These are phyloP conservation scores for Epinotia nisella DNA, from an alignment of 2,888 invertebrate species.

Conservation along the genomic window DNA sequence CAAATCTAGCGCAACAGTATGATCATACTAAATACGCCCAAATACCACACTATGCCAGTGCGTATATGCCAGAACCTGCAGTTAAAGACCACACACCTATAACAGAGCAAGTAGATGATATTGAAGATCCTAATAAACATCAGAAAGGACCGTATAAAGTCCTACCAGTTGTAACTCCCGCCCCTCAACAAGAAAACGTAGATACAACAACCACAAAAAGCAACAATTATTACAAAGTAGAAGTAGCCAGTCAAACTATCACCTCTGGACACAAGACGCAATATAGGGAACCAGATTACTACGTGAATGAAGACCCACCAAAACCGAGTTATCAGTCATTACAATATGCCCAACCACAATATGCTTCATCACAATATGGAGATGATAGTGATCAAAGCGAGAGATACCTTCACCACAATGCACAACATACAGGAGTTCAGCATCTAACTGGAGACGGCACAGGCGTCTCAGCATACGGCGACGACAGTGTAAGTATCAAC, in stretches of 20 bases:
- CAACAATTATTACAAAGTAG: conserved; percentile 68
- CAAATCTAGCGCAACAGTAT: conserved; percentile 54
- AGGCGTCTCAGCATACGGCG: conserved; percentile 72
- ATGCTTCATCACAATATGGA: conserved; percentile 38
- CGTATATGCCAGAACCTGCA: conserved; percentile 53
- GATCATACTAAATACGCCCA: conserved; percentile 57
- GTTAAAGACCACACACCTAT: conserved; percentile 75
- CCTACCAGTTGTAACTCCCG: conserved; percentile 52
- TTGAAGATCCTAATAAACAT: conserved; percentile 67
- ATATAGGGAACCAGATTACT: conserved; percentile 50
- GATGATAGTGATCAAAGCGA: conserved; percentile 57
- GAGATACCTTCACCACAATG: conserved; percentile 66
- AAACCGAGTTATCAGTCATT: conserved; percentile 57
- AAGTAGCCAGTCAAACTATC: conserved; percentile 65
- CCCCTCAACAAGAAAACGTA: conserved; percentile 48
- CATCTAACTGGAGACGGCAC: conserved; percentile 73
- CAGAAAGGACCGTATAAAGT: conserved; percentile 52
- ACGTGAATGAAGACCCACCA: conserved; percentile 51
- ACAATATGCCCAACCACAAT: conserved; percentile 56
- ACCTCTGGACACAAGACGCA: conserved; percentile 53
- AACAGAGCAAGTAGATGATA: conserved; percentile 74
- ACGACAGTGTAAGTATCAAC: conserved; percentile 74
- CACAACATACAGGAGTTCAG: conserved; percentile 66
- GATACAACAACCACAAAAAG: conserved; percentile 62
- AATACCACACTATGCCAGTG: conserved; percentile 59